Evolutionary conservation across 2,113 vertebrate species (phyloP), one percentile per base, ranked within the genome.

Genomic region (Charadrius vociferus): DNA sequence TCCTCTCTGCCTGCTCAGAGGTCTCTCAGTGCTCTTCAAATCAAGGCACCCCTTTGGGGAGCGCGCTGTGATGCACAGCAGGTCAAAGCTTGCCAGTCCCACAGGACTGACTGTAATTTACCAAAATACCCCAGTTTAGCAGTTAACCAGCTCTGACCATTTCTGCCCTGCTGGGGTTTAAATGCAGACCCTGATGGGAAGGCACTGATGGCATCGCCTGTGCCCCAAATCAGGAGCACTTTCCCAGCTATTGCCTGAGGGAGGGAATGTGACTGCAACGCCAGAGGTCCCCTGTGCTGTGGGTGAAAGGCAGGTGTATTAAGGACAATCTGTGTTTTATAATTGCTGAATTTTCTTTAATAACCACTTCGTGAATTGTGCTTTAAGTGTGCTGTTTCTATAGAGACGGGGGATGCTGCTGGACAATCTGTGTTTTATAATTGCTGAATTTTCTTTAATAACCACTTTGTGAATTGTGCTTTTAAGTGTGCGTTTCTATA

Each of bases 51-150:
- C 23, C 6, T 22, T 83, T 5, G 24, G 26, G 47, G 32, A 56
- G 21, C 7, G 1, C 0, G 3, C 36, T 75, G 65, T 24, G 30
- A 61, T 8, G 7, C 24, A 19, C 9, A 21, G n/a, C 1, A 0
- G 15, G 29, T 39, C 4, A 0, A 82, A 52, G 21, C 30, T 14
- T 37, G 49, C 36, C 71, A 37, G 45, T 52, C 61, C 70, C 8
- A 3, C 8, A 23, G 56, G 27, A 67, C 24, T n/a, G n/a, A n/a
- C 6, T 65, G n/a, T 37, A 12, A 63, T 27, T 90, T 32, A 39
- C 19, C 47, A 5, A 61, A 82, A 87, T 5, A 16, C 10, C 14
- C 21, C 26, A 65, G 61, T 70, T 93, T 41, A 52, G 34, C 36
- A 79, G 20, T 63, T 75, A 66, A 27, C 8, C 34, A 81, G 30